Conservation (phyloP, 2,113 vertebrate genomes). For the Tichodroma muraria region DNA sequence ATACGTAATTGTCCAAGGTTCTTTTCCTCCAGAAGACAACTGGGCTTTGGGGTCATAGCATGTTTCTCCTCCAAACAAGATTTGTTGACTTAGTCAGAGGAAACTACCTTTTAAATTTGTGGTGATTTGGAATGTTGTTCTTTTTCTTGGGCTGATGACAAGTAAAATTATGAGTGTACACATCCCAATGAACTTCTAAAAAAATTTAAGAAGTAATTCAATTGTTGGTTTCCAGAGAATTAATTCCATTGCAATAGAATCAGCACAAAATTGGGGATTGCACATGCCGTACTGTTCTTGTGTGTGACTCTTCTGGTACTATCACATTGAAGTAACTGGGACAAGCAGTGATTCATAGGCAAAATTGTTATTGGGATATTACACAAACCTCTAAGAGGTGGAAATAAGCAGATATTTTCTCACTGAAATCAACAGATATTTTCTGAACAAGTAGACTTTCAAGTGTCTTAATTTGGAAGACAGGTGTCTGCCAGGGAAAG, state of each 20-base stretch:
- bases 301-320: neutral
- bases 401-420: neutral
- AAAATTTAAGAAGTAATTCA: neutral
- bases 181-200: neutral
- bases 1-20: neutral
- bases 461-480: too few species aligned
- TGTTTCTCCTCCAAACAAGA: neutral
- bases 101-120: neutral
- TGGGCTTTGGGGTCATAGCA: neutral
- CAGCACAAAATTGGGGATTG: neutral
- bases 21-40: neutral
- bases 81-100: neutral
- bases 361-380: neutral
- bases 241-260: neutral
- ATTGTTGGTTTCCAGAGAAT: neutral
- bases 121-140: neutral
- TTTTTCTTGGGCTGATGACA: neutral
- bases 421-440: neutral
- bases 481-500: too few species aligned
- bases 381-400: neutral
- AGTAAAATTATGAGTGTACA: neutral
- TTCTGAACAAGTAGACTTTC: neutral
- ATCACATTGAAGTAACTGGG: neutral
- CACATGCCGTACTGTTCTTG: neutral
- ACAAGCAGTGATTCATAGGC: neutral